Conservation (phyloP, 2,797 vertebrate genomes). For the Petrocephalus sullivani region DNA sequence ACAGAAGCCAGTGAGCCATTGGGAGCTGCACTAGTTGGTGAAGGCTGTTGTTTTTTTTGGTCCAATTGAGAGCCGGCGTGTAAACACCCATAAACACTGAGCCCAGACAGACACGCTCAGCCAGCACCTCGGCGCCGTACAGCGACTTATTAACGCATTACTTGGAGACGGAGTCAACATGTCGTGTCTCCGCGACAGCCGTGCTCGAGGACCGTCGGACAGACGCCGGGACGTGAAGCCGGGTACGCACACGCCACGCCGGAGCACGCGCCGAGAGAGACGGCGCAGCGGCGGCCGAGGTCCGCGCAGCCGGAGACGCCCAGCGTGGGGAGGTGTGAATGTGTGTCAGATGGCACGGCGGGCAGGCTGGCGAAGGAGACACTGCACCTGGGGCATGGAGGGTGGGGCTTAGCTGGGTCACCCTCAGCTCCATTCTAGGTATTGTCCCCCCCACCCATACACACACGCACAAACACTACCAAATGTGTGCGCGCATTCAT, state of each 20-base stretch:
- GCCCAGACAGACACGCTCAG: not conserved
- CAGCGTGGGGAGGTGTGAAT: conserved; percentile 85
- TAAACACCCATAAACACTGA: not conserved
- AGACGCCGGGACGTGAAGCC: not conserved
- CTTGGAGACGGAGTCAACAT: not conserved
- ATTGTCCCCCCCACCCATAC: conserved; percentile 29
- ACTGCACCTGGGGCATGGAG: conserved; percentile 42
- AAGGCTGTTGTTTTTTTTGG: not conserved
- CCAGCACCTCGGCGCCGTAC: not conserved
- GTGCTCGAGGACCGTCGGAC: not conserved
- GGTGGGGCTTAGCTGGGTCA: conserved; percentile 53
- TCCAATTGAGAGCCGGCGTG: not conserved
- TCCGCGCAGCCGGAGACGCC: conserved; percentile 33
- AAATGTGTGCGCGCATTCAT: conserved; percentile 18
- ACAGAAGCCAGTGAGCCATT: not conserved
- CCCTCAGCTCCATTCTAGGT: conserved; percentile 40
- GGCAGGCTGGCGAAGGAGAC: conserved; percentile 71
- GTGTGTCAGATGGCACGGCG: conserved; percentile 88
- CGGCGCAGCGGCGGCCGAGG: conserved; percentile 11
- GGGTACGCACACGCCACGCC: not conserved
- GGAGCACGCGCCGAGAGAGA: not conserved
- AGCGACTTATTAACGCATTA: not conserved
- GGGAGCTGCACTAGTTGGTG: not conserved
- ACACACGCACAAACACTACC: not conserved
- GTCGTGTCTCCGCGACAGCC: not conserved